A percentile compares a stretch with the other conserved stretches of the same genome.
These are phyloP conservation scores for Oscheius sp. DNA, from an alignment of 2,888 invertebrate genomes.

Conservation along the genomic window DNA sequence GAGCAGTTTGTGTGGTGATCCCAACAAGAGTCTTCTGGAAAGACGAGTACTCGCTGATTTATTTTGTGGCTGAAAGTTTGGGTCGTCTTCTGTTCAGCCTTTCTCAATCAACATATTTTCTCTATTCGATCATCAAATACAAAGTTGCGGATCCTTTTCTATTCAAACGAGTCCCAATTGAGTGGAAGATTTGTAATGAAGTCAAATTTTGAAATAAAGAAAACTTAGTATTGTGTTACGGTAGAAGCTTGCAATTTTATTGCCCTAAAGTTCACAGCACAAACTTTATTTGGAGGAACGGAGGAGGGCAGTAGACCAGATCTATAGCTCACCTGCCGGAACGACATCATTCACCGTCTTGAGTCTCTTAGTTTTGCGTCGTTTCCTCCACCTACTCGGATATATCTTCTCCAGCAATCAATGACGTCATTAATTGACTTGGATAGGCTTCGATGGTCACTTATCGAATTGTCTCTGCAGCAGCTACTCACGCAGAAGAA, in stretches of 20 bases:
- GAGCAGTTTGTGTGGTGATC: neutral
- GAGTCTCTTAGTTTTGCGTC: too few species aligned
- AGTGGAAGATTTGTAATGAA: too few species aligned
- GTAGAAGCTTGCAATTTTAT: too few species aligned
- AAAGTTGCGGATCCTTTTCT: too few species aligned
- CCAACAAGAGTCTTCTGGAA: neutral
- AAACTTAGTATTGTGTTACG: too few species aligned
- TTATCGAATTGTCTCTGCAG: constrained; percentile 14
- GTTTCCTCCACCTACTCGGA: too few species aligned
- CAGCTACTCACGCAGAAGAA: neutral
- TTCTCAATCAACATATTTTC: neutral
- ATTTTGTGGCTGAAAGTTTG: neutral
- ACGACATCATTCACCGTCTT: neutral
- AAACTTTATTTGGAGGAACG: neutral
- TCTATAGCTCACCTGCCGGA: neutral
- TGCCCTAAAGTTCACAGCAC: neutral
- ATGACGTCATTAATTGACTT: constrained; percentile 7
- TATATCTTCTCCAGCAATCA: too few species aligned
- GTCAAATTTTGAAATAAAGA: too few species aligned
- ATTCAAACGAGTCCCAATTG: too few species aligned
- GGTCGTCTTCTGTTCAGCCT: neutral
- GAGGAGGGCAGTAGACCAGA: neutral
- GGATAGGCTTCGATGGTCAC: constrained; percentile 20
- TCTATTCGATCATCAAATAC: neutral
- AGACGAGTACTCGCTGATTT: neutral